A percentile compares a stretch with the other conserved stretches of the same genome.
phyloP scores from a whole-genome alignment of 2,113 vertebrate genomes.

The Psephotus haematonotus region DNA sequence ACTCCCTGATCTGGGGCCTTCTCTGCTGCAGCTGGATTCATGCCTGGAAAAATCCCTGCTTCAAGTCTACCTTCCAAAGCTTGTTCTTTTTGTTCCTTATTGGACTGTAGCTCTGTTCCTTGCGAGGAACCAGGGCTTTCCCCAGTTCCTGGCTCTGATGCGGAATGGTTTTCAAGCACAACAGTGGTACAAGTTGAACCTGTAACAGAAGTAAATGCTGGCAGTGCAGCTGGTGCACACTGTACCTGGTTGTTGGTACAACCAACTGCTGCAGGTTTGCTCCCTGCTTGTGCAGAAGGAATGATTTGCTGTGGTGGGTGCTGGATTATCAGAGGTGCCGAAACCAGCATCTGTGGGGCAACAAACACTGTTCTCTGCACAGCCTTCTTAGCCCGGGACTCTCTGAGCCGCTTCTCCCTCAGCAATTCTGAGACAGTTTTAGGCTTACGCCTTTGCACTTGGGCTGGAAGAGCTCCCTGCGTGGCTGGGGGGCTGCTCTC shows the following conservation, averaged over 20 bases:
- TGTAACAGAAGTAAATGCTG: not conserved
- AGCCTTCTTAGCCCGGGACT: slow-evolving; percentile 3
- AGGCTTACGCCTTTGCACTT: slow-evolving; percentile 22
- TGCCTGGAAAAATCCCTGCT: not conserved
- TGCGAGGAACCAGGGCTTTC: not conserved
- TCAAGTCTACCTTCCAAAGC: not conserved
- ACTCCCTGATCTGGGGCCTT: not conserved
- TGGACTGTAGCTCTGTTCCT: not conserved
- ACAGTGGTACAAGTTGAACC: not conserved
- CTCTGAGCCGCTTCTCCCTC: slow-evolving; percentile 62
- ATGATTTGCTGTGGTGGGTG: not conserved
- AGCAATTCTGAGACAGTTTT: slow-evolving; percentile 78
- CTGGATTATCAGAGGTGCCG: slow-evolving; percentile 55
- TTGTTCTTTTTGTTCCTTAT: not conserved
- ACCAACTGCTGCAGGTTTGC: not conserved
- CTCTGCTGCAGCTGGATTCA: not conserved
- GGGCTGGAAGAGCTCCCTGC: not conserved
- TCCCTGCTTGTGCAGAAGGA: not conserved
- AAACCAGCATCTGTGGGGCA: slow-evolving; percentile 52
- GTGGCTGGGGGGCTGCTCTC: fast-evolving
- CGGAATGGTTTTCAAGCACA: not conserved
- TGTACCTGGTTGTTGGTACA: not conserved
- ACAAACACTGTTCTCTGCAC: not conserved
- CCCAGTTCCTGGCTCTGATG: not conserved
- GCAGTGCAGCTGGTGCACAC: not conserved